phyloP scores from a whole-genome alignment of 2,888 invertebrate species.

The Drosophila suboccidentalis region DNA sequence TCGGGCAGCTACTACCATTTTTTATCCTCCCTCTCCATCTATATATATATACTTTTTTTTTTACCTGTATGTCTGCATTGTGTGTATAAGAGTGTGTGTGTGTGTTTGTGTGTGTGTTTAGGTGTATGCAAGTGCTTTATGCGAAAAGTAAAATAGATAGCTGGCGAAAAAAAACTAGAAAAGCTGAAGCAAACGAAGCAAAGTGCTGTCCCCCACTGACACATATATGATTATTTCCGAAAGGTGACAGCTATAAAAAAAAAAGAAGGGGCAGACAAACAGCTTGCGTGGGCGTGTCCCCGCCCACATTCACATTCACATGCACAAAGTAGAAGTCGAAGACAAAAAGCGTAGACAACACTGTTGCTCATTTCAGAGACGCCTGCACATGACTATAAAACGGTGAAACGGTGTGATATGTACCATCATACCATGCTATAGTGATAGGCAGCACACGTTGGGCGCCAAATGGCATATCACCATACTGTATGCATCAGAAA shows the following conservation, averaged over 20 bases:
- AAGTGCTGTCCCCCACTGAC: slow-evolving; percentile 76
- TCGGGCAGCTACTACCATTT: slow-evolving; percentile 76
- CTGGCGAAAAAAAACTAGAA: slow-evolving; percentile 71
- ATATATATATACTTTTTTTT: slow-evolving; percentile 13
- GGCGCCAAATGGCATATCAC: slow-evolving; percentile 52
- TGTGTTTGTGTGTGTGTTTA: slow-evolving; percentile 19
- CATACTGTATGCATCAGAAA: background rate
- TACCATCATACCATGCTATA: background rate
- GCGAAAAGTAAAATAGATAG: slow-evolving; percentile 79
- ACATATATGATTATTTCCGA: slow-evolving; percentile 82
- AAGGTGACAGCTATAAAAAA: slow-evolving; percentile 81
- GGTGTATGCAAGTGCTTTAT: slow-evolving; percentile 68
- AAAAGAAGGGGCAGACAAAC: slow-evolving; percentile 61
- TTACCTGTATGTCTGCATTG: slow-evolving; percentile 47
- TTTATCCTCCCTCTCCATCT: slow-evolving; percentile 20
- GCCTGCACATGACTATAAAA: slow-evolving; percentile 52
- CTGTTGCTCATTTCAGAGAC: slow-evolving; percentile 74
- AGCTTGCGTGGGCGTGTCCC: slow-evolving; percentile 17
- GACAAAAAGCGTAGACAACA: slow-evolving; percentile 64
- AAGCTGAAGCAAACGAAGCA: slow-evolving; percentile 78
- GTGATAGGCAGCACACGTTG: slow-evolving; percentile 19
- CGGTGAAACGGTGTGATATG: slow-evolving; percentile 9
- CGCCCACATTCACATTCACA: slow-evolving; percentile 27
- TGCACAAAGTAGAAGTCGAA: slow-evolving; percentile 61
- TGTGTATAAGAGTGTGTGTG: slow-evolving; percentile 29